Evolutionary conservation across 2,797 vertebrate genomes (phyloP), one percentile per base, ranked within the genome.

Genomic region (Sparus aurata): DNA sequence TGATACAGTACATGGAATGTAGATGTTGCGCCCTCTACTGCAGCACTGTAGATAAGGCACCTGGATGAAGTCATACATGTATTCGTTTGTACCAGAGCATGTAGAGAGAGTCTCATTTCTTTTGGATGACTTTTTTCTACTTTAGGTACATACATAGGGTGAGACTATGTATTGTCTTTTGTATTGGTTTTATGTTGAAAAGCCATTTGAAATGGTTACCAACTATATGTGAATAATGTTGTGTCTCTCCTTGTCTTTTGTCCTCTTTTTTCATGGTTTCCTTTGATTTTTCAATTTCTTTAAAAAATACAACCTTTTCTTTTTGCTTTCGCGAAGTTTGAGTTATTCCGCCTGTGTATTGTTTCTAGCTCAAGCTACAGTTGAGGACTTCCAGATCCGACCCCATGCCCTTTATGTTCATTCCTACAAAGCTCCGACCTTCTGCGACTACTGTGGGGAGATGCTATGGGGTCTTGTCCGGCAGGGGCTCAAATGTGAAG

Each of bases 381-480:
- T 99, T 80, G 97, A 99, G 94, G 98, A 99, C 89, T 99, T 99
- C 95, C 98, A 99, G 96, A 99, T 99, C 88, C 97, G 98, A 86
- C 98, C 98, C 85, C 98, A 99, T 91, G 95, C 97, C 78, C 97
- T 99, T 60, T 98, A 98, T 49, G 98, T 99, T 77, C 98, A 99
- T 95, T 99, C 98, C 86, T 99, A 99, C 94, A 99, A 99, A 91
- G 97, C 97, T 80, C 98, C 98, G 87, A 98, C 98, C 79, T 99
- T 99, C 94, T 99, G 98, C 77, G 98, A 99, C 95, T 99, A 99
- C 95, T 99, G 98, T 5, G 98, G 98, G 84, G 98, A 99, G 93
- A 99, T 99, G 98, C 96, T 99, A 52, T 99, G 98, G 98, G 98
- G 98, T 87, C 96, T 99, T 67, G 98, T 99, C 85, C 96, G 98